Base-by-base conservation (phyloP, 2,113 vertebrate species). In the Vanacampus margaritifer region DNA sequence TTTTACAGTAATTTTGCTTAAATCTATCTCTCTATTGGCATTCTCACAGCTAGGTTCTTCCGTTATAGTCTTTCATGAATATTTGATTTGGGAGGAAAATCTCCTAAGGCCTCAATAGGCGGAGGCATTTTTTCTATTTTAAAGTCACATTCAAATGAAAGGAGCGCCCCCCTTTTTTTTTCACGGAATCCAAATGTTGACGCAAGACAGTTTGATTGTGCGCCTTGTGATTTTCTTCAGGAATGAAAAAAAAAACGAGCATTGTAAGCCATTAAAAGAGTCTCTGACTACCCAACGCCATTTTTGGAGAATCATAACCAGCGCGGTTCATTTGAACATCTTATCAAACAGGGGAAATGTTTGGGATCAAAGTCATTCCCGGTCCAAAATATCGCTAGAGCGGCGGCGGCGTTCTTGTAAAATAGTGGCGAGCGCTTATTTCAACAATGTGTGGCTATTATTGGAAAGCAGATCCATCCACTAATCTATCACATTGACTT, bases 141-240 rank as follows among this genome's bases (percentile, higher is more conserved):
- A 84, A 87, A 89, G 79, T 88, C 76, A 86, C 88, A 90, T 85
- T 91, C 82, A 17, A 88, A 89, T 88, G 87, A 91, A 92, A 89
- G 76, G 74, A 76, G 78, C 84, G 82, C 84, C 86, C 86, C 85
- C 81, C 82, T 80, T 59, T 69, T 79, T 84, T 84, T 72, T 54
- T 83, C 86, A 84, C 87, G 71, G 81, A 91, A 89, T 88, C 83
- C 86, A 89, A 91, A 92, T 89, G 86, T 89, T 88, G 82, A 89
- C 82, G 88, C 81, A 90, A 90, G 87, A 87, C 72, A 76, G 83
- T 88, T 86, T 88, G 82, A 86, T 90, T 88, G 67, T 68, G 65
- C 23, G 69, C 78, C 87, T 32, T 90, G 83, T 89, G 87, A 87
- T 89, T 88, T 88, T 89, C 84, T 86, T 81, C 76, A 79, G 86